Conservation (phyloP, 2,888 invertebrate species). For the Bellardia bayeri region DNA sequence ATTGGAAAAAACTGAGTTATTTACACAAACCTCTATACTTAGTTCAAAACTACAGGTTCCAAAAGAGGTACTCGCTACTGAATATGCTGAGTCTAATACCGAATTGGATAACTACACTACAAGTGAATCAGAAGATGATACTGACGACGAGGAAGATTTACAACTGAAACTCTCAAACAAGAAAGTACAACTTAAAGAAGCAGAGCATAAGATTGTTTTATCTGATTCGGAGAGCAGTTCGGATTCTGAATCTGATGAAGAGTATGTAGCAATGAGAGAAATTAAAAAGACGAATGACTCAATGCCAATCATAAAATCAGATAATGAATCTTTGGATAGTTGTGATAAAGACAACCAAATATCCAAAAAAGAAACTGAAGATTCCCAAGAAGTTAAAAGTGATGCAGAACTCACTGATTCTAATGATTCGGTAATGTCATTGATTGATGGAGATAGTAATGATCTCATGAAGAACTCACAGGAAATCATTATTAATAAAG, state of each 20-base stretch:
- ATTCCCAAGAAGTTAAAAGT: neutral
- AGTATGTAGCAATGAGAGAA: neutral
- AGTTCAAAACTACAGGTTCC: neutral
- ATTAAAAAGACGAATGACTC: neutral
- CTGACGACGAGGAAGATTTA: conserved; percentile 1
- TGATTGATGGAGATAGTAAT: neutral
- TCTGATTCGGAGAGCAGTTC: conserved; percentile 13
- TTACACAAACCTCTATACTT: neutral
- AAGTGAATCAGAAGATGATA: neutral
- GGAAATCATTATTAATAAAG: neutral
- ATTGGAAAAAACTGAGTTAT: neutral
- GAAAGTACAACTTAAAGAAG: neutral
- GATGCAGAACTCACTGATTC: neutral
- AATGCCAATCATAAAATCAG: conserved; percentile 11
- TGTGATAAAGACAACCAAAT: neutral
- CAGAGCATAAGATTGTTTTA: neutral
- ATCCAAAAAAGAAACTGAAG: neutral
- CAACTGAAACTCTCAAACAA: neutral
- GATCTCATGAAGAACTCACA: neutral
- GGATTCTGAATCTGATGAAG: conserved; percentile 13
- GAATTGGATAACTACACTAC: neutral
- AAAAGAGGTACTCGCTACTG: neutral
- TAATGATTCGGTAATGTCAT: neutral
- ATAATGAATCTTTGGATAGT: conserved; percentile 3
- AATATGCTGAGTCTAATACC: neutral